A percentile compares a stretch with the other conserved stretches of the same genome.
phyloP scores from a whole-genome alignment of 2,888 invertebrate genomes.

The Pristionchus fissidentatus region DNA sequence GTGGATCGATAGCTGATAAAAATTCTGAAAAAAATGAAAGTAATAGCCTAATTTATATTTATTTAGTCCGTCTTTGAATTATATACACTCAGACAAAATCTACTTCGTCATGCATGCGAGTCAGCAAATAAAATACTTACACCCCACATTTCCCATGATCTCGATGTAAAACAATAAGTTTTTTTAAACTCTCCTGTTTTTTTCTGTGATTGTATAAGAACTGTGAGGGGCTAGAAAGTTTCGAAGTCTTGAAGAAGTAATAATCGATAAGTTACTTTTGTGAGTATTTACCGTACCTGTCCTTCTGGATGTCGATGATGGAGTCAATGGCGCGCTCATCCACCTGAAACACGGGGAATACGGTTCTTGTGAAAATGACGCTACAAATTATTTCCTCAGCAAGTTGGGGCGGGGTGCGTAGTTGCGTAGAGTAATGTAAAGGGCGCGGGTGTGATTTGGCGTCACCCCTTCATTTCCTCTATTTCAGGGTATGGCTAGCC shows the following conservation, averaged over 20 bases:
- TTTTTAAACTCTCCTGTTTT: too few relatives aligned
- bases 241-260: background rate
- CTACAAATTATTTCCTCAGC: background rate
- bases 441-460: background rate
- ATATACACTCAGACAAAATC: too few relatives aligned
- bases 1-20: slow-evolving; percentile 2
- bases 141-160: too few relatives aligned
- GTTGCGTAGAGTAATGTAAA: background rate
- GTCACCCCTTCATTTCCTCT: background rate
- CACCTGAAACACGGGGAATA: slow-evolving; percentile 57
- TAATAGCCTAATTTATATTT: too few relatives aligned
- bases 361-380: background rate
- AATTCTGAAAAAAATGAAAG: background rate
- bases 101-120: too few relatives aligned
- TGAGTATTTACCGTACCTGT: slow-evolving; percentile 57
- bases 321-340: slow-evolving; percentile 68
- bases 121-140: too few relatives aligned
- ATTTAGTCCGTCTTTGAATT: too few relatives aligned
- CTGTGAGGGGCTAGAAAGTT: too few relatives aligned
- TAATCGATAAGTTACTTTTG: too few relatives aligned
- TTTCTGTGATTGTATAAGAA: too few relatives aligned
- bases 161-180: too few relatives aligned
- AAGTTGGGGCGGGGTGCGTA: background rate
- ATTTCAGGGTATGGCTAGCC: background rate
- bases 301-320: slow-evolving; percentile 68